These are phyloP conservation scores for Calyptomena viridis DNA, from an alignment of 2,113 vertebrate species.

Conservation along the genomic window DNA sequence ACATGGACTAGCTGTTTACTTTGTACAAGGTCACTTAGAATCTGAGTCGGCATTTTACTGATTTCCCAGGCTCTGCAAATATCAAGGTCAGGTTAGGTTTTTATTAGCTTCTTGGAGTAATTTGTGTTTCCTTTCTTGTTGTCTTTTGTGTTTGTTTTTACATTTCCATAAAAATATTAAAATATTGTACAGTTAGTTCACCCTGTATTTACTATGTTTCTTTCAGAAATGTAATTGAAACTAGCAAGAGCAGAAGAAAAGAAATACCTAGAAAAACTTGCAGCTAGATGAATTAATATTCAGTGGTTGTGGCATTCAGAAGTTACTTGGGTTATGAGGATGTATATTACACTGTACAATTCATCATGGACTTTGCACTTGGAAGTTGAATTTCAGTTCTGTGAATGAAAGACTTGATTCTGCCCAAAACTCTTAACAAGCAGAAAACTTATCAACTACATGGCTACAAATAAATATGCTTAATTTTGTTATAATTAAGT, in stretches of 20 bases:
- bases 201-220: background rate
- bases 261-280: background rate
- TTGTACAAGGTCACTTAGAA: slow-evolving; percentile 55
- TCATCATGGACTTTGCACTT: background rate
- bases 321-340: background rate
- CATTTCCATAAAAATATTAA: background rate
- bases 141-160: background rate
- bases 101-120: slow-evolving; percentile 22
- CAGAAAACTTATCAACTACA: background rate
- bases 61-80: slow-evolving; percentile 54
- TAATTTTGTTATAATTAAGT: background rate
- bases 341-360: background rate
- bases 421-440: background rate
- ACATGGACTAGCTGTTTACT: slow-evolving; percentile 38
- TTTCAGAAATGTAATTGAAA: background rate
- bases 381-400: background rate
- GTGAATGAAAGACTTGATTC: background rate
- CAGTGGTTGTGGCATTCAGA: background rate
- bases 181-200: background rate
- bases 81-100: slow-evolving; percentile 39
- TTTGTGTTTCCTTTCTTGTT: background rate
- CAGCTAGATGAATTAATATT: background rate
- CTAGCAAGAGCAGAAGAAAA: background rate
- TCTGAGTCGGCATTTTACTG: slow-evolving; percentile 49
- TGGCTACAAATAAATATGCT: background rate